Evolutionary conservation across 2,888 invertebrate species (phyloP).

Genomic region (Melikaiella ostensackeni): DNA sequence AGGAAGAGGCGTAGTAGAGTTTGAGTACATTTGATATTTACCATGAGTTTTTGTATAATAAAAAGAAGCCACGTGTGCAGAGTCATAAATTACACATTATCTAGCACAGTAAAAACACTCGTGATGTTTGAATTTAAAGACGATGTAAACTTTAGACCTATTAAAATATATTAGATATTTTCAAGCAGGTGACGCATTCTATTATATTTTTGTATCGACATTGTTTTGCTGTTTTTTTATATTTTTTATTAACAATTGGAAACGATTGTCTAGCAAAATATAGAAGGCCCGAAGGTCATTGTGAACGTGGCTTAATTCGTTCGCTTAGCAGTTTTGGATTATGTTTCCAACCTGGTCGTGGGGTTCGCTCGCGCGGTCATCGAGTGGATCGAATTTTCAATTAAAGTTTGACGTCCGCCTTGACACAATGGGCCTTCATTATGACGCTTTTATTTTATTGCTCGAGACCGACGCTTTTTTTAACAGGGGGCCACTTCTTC

Average conservation of each 20-base stretch:
- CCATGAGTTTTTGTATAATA: neutral
- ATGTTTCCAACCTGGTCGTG: constrained; percentile 18
- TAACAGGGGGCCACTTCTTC: neutral
- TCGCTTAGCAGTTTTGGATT: constrained; percentile 14
- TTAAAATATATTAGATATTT: neutral
- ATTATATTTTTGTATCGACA: neutral
- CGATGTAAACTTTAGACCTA: neutral
- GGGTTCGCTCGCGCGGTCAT: constrained; percentile 38
- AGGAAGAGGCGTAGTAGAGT: constrained; percentile 13
- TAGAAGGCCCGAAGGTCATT: neutral
- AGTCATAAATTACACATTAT: constrained; percentile 22
- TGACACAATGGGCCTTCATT: constrained; percentile 66
- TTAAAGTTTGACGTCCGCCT: constrained; percentile 55
- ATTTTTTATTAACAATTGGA: neutral
- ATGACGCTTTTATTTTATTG: constrained; percentile 62
- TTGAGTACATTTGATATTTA: neutral
- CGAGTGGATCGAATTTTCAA: constrained; percentile 53
- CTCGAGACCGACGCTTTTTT: constrained; percentile 36
- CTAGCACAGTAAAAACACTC: too few species aligned
- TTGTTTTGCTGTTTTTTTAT: neutral
- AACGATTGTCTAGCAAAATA: neutral
- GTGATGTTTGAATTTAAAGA: neutral
- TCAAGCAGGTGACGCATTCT: neutral
- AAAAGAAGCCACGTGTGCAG: neutral
- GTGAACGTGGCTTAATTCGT: constrained; percentile 12